Conservation (phyloP, 2,113 vertebrate genomes). For the Syrrhaptes paradoxus region DNA sequence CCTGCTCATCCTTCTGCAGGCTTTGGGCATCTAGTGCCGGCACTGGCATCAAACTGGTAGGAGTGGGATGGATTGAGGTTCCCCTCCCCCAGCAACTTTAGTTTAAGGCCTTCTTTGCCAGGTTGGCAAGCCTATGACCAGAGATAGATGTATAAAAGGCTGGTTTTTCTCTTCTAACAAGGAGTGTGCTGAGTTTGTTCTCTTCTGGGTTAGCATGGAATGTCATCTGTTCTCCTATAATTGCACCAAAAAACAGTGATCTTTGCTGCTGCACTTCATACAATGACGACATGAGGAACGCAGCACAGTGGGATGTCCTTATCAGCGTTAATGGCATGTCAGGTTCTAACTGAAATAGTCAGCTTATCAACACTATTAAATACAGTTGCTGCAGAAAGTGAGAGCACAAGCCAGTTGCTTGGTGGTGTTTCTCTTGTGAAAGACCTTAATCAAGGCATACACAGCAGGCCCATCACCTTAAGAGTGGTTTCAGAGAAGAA, state of each 20-base stretch:
- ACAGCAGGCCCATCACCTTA: background rate
- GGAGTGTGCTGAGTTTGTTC: background rate
- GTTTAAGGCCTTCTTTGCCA: too few species aligned
- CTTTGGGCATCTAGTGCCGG: too few species aligned
- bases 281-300: background rate
- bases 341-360: background rate
- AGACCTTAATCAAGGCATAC: background rate
- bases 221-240: background rate
- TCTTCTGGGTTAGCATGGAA: background rate
- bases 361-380: background rate
- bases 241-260: background rate
- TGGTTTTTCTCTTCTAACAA: background rate
- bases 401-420: background rate
- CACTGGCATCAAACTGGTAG: too few species aligned
- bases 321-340: background rate
- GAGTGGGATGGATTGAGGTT: too few species aligned
- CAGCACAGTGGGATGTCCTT: background rate
- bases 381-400: background rate
- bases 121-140: too few species aligned
- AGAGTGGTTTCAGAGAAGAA: background rate
- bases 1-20: too few species aligned
- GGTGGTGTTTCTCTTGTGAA: background rate
- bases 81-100: too few species aligned
- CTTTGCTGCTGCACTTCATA: background rate
- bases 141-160: background rate